Evolutionary conservation across 2,113 vertebrate genomes (phyloP), one percentile per base, ranked within the genome.

Genomic region (Cyanoliseus patagonus): DNA sequence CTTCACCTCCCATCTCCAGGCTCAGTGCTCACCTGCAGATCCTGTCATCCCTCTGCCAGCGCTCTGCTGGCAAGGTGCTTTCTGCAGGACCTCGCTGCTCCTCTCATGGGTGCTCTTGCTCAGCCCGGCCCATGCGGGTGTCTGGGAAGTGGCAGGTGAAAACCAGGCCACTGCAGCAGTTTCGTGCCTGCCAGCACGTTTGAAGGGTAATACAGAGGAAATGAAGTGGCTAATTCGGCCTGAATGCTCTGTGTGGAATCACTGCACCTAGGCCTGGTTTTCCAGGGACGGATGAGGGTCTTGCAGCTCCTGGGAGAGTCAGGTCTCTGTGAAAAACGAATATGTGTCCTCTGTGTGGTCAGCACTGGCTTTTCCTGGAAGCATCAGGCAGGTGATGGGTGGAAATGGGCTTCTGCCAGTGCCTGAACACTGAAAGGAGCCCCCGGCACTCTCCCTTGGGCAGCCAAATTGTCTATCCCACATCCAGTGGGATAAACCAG

Each of bases 111-210:
- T 27, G 1, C 72, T 30, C 4, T 75, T 1, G 49, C 82, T 81
- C 68, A 75, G 85, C 70, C 62, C 67, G 31, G 77, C 80, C 66
- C 86, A 31, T 6, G 6, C 0, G 0, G 33, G 69, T 63, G 41
- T 85, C 92, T 93, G 49, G 11, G 85, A 44, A 83, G 82, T 3
- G 11, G 87, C 93, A 70, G 90, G 83, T 88, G 90, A 10, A 92
- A 94, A 86, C 93, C 92, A 95, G 95, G 88, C 85, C 90, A 83
- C 85, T 90, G 96, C 94, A 94, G 95, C 94, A 90, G 41, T 37
- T 77, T 79, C 37, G n/a, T 30, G 88, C 59, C 70, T 85, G 64
- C 74, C 2, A 3, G 64, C 7, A 2, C 1, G 1, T 80, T 70
- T 8, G 49, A 33, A 23, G 90, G 93, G 5, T 42, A 59, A 51